Evolutionary conservation across 2,888 invertebrate species (phyloP).

Genomic region (Tethea ocularis): DNA sequence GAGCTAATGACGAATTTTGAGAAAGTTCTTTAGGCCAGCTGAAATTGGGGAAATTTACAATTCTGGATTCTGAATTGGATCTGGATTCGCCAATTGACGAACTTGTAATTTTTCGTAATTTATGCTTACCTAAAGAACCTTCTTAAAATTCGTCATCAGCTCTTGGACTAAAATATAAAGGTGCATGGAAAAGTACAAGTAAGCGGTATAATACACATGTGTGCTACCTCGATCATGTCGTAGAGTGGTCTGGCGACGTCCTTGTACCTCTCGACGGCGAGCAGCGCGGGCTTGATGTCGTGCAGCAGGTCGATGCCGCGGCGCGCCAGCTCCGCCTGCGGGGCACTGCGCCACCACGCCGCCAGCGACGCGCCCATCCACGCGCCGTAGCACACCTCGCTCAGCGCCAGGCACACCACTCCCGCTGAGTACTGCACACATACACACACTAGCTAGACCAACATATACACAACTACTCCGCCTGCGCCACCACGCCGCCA

Average conservation of each 20-base stretch:
- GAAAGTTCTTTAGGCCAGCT: too few species aligned
- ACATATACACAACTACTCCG: too few species aligned
- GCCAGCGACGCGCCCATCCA: constrained; percentile 76
- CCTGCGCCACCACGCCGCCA: constrained; percentile 76
- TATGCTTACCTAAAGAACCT: too few species aligned
- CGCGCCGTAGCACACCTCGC: constrained; percentile 75
- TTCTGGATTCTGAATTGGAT: too few species aligned
- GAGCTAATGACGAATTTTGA: too few species aligned
- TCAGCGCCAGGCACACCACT: constrained; percentile 65
- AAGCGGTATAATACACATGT: too few species aligned
- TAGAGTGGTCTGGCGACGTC: constrained; percentile 70
- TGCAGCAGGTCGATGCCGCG: constrained; percentile 72
- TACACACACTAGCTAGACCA: background rate
- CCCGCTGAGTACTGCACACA: constrained; percentile 61
- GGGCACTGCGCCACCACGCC: constrained; percentile 73
- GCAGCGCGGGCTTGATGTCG: constrained; percentile 77
- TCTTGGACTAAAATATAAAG: too few species aligned
- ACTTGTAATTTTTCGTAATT: too few species aligned
- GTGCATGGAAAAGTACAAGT: too few species aligned
- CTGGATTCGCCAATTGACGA: too few species aligned
- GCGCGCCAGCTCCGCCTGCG: constrained; percentile 76
- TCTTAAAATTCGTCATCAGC: too few species aligned
- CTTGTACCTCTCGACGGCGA: constrained; percentile 69
- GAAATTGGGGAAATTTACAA: too few species aligned
- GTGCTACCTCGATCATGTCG: constrained; percentile 71